Evolutionary conservation across 2,888 invertebrate species (phyloP).

Genomic region (Lasioglossum pauxillum): DNA sequence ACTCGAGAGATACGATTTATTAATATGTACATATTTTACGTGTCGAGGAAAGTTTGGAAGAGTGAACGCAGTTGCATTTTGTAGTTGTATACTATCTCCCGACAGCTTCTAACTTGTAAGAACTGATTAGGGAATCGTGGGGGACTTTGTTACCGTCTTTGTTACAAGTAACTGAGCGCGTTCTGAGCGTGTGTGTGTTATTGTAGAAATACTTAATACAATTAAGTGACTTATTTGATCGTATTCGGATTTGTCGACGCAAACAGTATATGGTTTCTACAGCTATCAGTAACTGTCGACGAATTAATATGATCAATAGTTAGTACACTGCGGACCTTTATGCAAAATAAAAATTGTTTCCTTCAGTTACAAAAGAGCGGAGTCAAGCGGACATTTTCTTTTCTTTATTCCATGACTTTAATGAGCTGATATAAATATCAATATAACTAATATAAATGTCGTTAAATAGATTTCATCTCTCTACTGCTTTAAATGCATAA

Average conservation of each 20-base stretch:
- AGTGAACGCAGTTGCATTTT: neutral
- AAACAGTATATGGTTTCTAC: neutral
- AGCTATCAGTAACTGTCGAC: neutral
- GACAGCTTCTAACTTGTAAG: neutral
- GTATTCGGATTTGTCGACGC: neutral
- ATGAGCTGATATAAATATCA: too few species aligned
- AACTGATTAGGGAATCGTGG: slow-evolving; percentile 22
- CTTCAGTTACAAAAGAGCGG: too few species aligned
- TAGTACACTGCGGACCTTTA: too few species aligned
- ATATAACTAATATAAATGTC: too few species aligned
- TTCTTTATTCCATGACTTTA: too few species aligned
- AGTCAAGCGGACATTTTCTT: too few species aligned
- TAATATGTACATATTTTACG: neutral
- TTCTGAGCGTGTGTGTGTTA: too few species aligned
- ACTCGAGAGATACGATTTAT: neutral
- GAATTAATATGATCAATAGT: neutral
- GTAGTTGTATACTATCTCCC: neutral
- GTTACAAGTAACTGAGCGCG: neutral
- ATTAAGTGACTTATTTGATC: neutral
- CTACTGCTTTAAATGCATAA: too few species aligned
- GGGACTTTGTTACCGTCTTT: neutral
- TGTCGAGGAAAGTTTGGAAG: neutral
- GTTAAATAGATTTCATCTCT: too few species aligned
- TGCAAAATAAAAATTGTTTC: too few species aligned
- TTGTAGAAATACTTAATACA: slow-evolving; percentile 13